phyloP scores from a whole-genome alignment of 2,113 vertebrate genomes.

The Dicerorhinus sumatrensis region DNA sequence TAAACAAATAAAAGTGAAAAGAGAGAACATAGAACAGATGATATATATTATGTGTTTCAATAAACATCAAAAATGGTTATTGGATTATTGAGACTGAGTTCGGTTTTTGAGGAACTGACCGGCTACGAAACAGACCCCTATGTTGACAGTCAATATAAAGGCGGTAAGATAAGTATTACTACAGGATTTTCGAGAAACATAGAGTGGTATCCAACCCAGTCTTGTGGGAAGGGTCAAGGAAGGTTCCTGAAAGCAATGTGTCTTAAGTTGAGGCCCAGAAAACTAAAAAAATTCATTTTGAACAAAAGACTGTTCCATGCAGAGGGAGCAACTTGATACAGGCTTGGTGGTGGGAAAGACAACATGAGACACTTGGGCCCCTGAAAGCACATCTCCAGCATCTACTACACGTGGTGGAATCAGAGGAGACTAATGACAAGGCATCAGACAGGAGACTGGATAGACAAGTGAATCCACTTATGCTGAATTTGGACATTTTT shows the following conservation, averaged over 20 bases:
- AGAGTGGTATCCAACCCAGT: not conserved
- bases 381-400: not conserved
- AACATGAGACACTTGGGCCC: not conserved
- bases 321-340: not conserved
- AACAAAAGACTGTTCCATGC: not conserved
- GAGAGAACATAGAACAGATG: not conserved
- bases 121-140: not conserved
- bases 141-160: not conserved
- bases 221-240: not conserved
- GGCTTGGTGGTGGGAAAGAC: not conserved
- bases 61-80: not conserved
- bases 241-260: not conserved
- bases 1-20: not conserved
- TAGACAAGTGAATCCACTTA: not conserved
- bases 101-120: not conserved
- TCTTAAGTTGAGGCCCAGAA: not conserved
- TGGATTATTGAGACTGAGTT: not conserved
- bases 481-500: not conserved
- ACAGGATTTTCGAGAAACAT: not conserved
- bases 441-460: not conserved
- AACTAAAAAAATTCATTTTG: not conserved
- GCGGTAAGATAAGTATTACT: not conserved
- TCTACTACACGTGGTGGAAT: not conserved
- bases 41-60: not conserved
- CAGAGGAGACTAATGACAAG: no score